Evolutionary conservation across 2,888 invertebrate genomes (phyloP).

Genomic region (Epistrophella euchroma): DNA sequence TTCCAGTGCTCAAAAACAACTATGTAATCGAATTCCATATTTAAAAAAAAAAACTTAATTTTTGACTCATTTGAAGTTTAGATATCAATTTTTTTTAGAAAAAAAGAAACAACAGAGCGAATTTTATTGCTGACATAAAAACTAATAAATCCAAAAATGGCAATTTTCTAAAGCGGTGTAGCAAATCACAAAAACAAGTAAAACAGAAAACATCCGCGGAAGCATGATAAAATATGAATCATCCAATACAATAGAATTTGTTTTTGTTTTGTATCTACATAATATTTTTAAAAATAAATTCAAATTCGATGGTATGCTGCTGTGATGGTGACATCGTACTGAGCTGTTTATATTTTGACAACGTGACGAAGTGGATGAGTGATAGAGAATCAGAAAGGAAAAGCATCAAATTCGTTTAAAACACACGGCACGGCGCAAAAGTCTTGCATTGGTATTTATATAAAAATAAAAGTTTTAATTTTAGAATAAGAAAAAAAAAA

Average conservation of each 20-base stretch:
- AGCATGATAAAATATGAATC: constrained; percentile 55
- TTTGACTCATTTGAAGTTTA: constrained; percentile 11
- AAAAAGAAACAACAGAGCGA: background rate
- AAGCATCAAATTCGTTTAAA: constrained; percentile 28
- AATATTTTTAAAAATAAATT: constrained; percentile 60
- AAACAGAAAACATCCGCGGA: constrained; percentile 31
- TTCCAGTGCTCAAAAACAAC: background rate
- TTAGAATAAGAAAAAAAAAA: constrained; percentile 46
- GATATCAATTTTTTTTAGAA: background rate
- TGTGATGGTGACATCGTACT: constrained; percentile 59
- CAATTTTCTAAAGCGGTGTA: background rate
- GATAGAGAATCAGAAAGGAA: constrained; percentile 13
- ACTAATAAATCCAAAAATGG: background rate
- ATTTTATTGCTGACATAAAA: background rate
- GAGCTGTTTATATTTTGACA: constrained; percentile 36
- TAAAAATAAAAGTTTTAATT: constrained; percentile 55
- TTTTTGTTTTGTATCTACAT: constrained; percentile 28
- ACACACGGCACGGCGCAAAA: constrained; percentile 35
- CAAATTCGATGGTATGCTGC: constrained; percentile 37
- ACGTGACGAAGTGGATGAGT: constrained; percentile 37
- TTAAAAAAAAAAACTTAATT: background rate
- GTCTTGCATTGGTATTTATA: constrained; percentile 71
- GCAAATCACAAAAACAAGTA: constrained; percentile 5
- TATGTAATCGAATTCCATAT: background rate
- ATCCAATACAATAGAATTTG: constrained; percentile 35